These are phyloP conservation scores for Daphoenositta chrysoptera DNA, from an alignment of 2,113 vertebrate genomes.

Conservation along the genomic window DNA sequence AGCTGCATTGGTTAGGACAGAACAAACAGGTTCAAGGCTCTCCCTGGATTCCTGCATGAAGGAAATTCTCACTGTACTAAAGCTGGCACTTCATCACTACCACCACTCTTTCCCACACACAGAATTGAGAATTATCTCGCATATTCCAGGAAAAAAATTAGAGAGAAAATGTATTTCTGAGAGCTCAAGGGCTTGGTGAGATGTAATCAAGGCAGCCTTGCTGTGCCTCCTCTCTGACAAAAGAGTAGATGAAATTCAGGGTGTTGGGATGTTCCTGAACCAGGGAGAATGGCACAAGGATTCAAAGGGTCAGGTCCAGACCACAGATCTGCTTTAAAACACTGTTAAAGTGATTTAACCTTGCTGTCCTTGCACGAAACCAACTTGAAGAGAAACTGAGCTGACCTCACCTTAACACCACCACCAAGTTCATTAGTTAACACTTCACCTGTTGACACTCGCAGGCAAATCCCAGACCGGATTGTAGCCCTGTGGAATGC, in stretches of 20 bases:
- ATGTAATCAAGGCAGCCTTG: neutral
- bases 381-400: neutral
- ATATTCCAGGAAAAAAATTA: neutral
- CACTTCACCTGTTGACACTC: slow-evolving; percentile 63
- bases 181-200: neutral
- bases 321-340: neutral
- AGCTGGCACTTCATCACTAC: neutral
- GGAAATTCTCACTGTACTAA: neutral
- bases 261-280: neutral
- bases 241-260: neutral
- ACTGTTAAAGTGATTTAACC: neutral
- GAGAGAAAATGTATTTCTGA: neutral
- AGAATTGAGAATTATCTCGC: neutral
- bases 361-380: neutral
- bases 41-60: neutral
- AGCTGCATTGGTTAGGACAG: slow-evolving; percentile 29
- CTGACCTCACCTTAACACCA: slow-evolving; percentile 60
- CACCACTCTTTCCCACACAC: neutral
- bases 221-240: neutral
- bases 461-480: slow-evolving; percentile 59
- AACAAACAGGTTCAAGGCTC: slow-evolving; percentile 42
- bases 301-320: neutral
- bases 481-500: slow-evolving; percentile 57
- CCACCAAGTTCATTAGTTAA: slow-evolving; percentile 40
- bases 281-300: neutral